phyloP scores from a whole-genome alignment of 2,888 invertebrate genomes.

The Spilarctia lutea region DNA sequence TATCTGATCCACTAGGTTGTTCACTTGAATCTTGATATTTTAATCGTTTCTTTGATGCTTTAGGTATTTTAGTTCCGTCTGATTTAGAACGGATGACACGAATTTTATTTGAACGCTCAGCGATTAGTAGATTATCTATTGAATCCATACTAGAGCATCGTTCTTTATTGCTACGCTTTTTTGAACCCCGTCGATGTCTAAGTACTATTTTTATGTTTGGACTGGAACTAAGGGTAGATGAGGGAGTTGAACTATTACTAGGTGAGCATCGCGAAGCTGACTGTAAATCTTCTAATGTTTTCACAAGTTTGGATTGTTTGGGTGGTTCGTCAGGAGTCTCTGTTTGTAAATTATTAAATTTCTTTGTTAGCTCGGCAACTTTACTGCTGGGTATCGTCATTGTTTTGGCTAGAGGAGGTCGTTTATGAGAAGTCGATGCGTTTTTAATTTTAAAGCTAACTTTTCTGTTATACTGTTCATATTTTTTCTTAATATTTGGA shows the following conservation, averaged over 20 bases:
- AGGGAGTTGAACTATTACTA: conserved; percentile 80
- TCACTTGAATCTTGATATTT: conserved; percentile 73
- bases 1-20: conserved; percentile 76
- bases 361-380: conserved; percentile 89
- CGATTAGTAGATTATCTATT: conserved; percentile 72
- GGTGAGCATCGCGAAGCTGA: conserved; percentile 65
- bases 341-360: conserved; percentile 89
- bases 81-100: conserved; percentile 80
- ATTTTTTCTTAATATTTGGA: conserved; percentile 65
- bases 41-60: conserved; percentile 76
- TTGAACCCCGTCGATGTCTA: conserved; percentile 77
- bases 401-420: conserved; percentile 77
- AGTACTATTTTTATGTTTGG: conserved; percentile 83
- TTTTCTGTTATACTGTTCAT: conserved; percentile 81
- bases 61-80: conserved; percentile 79
- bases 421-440: conserved; percentile 77
- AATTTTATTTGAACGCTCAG: conserved; percentile 70
- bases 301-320: conserved; percentile 85
- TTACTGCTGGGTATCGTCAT: conserved; percentile 85
- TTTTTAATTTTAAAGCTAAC: conserved; percentile 88
- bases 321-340: conserved; percentile 75
- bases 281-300: conserved; percentile 81
- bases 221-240: conserved; percentile 79
- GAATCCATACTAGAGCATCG: conserved; percentile 84
- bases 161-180: conserved; percentile 81